Conservation (phyloP, 2,113 vertebrate genomes). For the Cricetomys ansorgei region DNA sequence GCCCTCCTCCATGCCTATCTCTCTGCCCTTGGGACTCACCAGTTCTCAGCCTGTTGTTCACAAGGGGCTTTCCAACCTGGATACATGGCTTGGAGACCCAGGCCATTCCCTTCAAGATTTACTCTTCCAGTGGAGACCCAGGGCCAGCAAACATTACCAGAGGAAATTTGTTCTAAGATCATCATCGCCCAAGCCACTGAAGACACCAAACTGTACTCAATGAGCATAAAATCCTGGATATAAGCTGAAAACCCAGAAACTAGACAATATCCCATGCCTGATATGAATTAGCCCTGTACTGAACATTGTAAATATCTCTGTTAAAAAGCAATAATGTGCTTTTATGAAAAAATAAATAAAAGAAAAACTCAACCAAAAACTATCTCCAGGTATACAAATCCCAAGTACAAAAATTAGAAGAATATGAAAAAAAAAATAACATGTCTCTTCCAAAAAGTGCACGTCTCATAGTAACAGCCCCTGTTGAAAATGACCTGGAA, state of each 20-base stretch:
- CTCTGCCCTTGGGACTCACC: neutral
- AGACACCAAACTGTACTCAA: neutral
- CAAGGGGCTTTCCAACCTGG: neutral
- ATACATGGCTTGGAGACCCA: neutral
- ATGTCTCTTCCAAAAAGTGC: neutral
- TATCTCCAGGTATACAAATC: neutral
- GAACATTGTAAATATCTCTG: neutral
- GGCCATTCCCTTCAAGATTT: neutral
- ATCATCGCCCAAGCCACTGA: neutral
- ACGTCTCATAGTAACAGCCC: neutral
- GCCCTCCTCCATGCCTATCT: neutral
- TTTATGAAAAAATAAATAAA: neutral
- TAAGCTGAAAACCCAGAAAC: neutral
- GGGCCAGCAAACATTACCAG: neutral
- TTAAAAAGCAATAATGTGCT: neutral
- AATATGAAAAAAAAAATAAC: neutral
- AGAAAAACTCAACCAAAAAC: neutral
- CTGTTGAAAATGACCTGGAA: neutral
- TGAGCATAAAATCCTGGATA: neutral
- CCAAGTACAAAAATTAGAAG: neutral
- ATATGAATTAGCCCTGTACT: neutral
- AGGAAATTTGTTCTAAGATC: neutral
- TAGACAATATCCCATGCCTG: neutral
- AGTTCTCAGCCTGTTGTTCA: neutral
- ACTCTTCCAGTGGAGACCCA: neutral